Conservation (phyloP, 1,140 invertebrate genomes). For the Brachionus asplanchnoidis region DNA sequence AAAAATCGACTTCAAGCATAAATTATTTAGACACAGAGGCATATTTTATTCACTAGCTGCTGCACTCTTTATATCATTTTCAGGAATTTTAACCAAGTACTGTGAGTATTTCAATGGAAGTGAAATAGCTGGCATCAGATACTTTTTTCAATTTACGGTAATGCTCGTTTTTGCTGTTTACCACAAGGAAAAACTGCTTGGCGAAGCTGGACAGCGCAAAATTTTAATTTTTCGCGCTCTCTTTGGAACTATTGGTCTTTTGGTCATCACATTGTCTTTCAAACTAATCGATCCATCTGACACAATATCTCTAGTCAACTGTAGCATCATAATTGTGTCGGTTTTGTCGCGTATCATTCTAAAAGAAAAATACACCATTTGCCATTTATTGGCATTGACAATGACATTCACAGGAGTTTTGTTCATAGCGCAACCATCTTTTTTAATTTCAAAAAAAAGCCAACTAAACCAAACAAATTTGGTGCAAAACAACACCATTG, state of each 20-base stretch:
- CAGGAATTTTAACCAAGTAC: neutral
- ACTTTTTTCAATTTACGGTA: neutral
- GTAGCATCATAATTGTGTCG: constrained; percentile 10
- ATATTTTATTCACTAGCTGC: neutral
- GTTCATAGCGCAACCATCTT: constrained; percentile 19
- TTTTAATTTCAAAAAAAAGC: constrained; percentile 5
- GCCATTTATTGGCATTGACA: neutral
- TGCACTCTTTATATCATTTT: neutral
- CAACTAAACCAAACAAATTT: neutral
- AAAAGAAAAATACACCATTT: constrained; percentile 23
- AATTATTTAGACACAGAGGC: neutral
- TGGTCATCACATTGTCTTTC: neutral
- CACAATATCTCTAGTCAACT: neutral
- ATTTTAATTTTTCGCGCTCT: neutral
- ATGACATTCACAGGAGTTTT: constrained; percentile 13
- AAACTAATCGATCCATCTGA: constrained; percentile 37
- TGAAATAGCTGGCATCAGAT: constrained; percentile 18
- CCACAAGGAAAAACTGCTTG: neutral
- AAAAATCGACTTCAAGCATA: neutral
- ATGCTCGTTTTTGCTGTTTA: neutral
- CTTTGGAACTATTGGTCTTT: constrained; percentile 10
- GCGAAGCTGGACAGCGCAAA: neutral
- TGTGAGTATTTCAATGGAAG: neutral
- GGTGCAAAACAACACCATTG: neutral
- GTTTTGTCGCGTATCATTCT: constrained; percentile 28